Conservation (phyloP, 2,888 invertebrate species). For the Criorhina ranunculi region DNA sequence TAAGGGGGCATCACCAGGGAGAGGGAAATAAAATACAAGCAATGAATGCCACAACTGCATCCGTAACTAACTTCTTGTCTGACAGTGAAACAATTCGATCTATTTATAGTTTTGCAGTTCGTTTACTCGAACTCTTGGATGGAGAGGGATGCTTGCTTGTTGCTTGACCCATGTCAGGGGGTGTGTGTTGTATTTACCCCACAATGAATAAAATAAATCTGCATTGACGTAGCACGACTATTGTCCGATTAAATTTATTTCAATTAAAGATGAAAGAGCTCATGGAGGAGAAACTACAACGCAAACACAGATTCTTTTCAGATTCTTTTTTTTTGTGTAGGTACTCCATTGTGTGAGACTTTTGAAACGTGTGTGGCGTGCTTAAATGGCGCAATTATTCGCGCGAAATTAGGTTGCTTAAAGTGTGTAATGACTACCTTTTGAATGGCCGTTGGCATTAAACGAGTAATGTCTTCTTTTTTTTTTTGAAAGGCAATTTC, state of each 20-base stretch:
- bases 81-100: conserved; percentile 39
- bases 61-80: conserved; percentile 14
- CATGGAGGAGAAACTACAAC: not conserved
- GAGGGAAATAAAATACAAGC: not conserved
- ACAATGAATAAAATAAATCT: conserved; percentile 43
- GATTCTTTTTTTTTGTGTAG: conserved; percentile 4
- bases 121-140: conserved; percentile 27
- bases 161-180: conserved; percentile 2
- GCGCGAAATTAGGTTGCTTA: conserved; percentile 57
- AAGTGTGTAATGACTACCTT: conserved; percentile 54
- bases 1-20: not conserved
- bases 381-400: conserved; percentile 58
- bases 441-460: not conserved
- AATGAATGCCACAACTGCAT: conserved; percentile 5
- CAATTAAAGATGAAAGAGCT: conserved; percentile 48
- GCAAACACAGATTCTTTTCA: conserved; percentile 14
- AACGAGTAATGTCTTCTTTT: not conserved
- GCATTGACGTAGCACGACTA: conserved; percentile 58
- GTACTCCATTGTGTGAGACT: conserved; percentile 28
- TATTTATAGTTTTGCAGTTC: conserved; percentile 66
- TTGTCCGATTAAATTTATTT: conserved; percentile 57
- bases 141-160: too few species aligned
- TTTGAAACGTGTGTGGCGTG: conserved; percentile 54
- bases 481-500: not conserved
- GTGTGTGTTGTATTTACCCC: conserved; percentile 5